Evolutionary conservation across 2,888 invertebrate genomes (phyloP).

Genomic region (Morpho deidamia): DNA sequence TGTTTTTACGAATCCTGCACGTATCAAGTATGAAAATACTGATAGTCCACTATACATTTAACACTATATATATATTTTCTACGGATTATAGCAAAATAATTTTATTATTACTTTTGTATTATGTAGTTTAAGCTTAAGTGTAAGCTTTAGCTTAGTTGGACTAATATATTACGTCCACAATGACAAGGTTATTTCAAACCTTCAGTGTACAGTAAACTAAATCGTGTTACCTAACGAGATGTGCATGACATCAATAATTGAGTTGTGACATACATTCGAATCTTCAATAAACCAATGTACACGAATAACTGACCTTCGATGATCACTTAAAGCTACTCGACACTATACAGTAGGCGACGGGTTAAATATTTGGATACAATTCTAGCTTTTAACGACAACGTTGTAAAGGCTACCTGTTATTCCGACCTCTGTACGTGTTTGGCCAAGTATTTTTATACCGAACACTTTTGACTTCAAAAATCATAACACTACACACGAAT

Average conservation of each 20-base stretch:
- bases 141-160: conserved; percentile 2
- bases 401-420: not conserved
- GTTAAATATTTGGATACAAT: not conserved
- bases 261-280: conserved; percentile 20
- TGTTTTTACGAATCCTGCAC: too few relatives aligned
- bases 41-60: too few relatives aligned
- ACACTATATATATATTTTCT: too few relatives aligned
- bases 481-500: conserved; percentile 30
- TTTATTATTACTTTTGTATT: too few relatives aligned
- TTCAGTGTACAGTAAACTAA: conserved; percentile 12
- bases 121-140: conserved; percentile 1
- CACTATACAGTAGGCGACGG: conserved; percentile 19
- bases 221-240: conserved; percentile 15
- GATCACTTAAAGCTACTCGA: conserved; percentile 28
- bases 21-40: too few relatives aligned
- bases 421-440: conserved; percentile 26
- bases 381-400: not conserved
- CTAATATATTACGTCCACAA: conserved; percentile 3
- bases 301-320: conserved; percentile 25
- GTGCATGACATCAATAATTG: conserved; percentile 19
- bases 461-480: conserved; percentile 33
- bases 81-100: too few relatives aligned
- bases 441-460: conserved; percentile 41
- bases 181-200: conserved; percentile 8
- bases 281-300: conserved; percentile 12